These are phyloP conservation scores for Aulostomus chinensis DNA, from an alignment of 2,797 vertebrate species.

Conservation along the genomic window DNA sequence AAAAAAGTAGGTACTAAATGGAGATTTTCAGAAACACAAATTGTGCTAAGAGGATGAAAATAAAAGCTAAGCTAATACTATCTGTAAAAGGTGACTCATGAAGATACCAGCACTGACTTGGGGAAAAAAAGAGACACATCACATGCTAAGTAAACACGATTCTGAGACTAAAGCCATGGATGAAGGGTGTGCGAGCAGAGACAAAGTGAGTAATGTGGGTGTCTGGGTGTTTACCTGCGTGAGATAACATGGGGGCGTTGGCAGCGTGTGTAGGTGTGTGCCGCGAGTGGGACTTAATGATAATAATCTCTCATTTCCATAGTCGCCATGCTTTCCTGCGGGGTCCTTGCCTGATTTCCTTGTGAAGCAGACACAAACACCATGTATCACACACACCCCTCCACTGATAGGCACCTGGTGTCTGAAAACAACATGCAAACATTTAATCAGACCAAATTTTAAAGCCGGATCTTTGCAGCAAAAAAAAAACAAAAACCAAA, in stretches of 20 bases:
- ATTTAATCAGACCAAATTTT: too few relatives aligned
- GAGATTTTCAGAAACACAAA: not conserved
- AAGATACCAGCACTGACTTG: not conserved
- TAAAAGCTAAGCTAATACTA: not conserved
- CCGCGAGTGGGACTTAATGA: constrained; percentile 16
- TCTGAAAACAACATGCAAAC: too few relatives aligned
- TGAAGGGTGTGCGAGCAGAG: not conserved
- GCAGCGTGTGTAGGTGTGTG: constrained; percentile 8
- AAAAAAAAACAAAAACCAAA: too few relatives aligned
- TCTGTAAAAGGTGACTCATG: constrained; percentile 30
- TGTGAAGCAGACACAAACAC: constrained; percentile 30
- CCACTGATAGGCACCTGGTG: too few relatives aligned
- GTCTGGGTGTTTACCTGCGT: constrained; percentile 43
- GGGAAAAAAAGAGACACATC: not conserved
- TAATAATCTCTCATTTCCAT: constrained; percentile 60
- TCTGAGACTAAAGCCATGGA: constrained; percentile 9
- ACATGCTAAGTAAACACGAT: constrained; percentile 5
- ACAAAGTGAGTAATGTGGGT: constrained; percentile 9
- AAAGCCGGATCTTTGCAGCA: too few relatives aligned
- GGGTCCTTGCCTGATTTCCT: constrained; percentile 57
- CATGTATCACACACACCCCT: too few relatives aligned
- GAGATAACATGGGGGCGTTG: constrained; percentile 32
- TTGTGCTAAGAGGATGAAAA: not conserved
- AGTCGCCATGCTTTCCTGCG: constrained; percentile 25
- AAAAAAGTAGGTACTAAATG: too few relatives aligned